Base-by-base conservation (phyloP, 2,888 invertebrate species). In the Mimumesa dahlbomi region DNA sequence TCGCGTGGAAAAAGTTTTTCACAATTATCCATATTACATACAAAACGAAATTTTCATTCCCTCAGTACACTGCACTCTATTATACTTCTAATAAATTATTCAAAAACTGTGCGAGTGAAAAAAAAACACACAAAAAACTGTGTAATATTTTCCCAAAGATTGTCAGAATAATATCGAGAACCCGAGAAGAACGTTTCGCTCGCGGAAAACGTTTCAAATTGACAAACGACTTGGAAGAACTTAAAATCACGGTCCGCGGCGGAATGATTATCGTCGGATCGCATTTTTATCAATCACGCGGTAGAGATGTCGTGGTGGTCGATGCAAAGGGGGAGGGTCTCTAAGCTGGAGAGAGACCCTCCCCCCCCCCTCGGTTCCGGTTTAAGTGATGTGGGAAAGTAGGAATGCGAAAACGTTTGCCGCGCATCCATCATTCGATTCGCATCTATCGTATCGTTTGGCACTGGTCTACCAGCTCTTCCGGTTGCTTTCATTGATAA, bases 351-450 rank as follows among this genome's bases (percentile, higher is more conserved):
- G n/a, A n/a, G n/a, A n/a, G n/a, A n/a, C n/a, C n/a, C n/a, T n/a
- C n/a, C n/a, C n/a, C n/a, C n/a, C n/a, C n/a, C n/a, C n/a, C n/a
- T n/a, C n/a, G n/a, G n/a, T n/a, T n/a, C n/a, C n/a, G n/a, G 63
- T 72, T 80, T 84, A 84, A 84, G 84, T 84, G 84, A 82, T 77
- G 84, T 84, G 84, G 83, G 84, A 84, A 83, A 76, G 77, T 48
- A 65, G 77, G 73, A 82, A 75, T 78, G 82, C 75, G 81, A 75
- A 73, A n/a, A 71, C 70, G 77, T 69, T 73, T 43, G 75, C 31
- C 58, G 75, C 63, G 72, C 83, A 83, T 84, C 83, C 82, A 84
- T 84, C 84, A 82, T 83, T 83, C 77, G 75, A 82, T 81, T 78
- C 79, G 79, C 70, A 70, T 77, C 73, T 69, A 79, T 79, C 79